Base-by-base conservation (phyloP, 2,888 invertebrate genomes). In the Molanna angustata region DNA sequence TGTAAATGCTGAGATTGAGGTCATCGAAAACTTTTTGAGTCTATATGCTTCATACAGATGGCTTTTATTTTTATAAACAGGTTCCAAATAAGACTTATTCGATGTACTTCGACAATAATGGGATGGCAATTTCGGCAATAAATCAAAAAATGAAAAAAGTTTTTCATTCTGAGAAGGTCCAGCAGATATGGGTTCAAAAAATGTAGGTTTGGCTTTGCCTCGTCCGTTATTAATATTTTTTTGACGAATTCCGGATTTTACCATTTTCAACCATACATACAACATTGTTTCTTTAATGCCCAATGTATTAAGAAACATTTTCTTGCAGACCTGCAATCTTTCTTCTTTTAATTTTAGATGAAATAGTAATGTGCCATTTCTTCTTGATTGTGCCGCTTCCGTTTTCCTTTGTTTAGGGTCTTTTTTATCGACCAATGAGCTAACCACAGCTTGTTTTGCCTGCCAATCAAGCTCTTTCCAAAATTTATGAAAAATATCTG, bases 301-400 rank as follows among this genome's bases (percentile, higher is more conserved):
- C 14, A 35, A n/a, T 7, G 35, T 35, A 35, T 35, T 35, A 13
- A 35, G 35, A 35, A 35, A 35, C 35, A 35, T 7, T 35, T 35
- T 35, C 35, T 35, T 35, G 14, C 35, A 35, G 13, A 35, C 35
- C 6, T 6, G 35, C 13, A 4, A 7, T 13, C 13, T 7, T 35
- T 35, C 35, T 7, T 35, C 35, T n/a, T 13, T 13, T 7, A 35
- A 35, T 35, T 35, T 35, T 35, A 35, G 13, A 13, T 35, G 6
- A 13, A 7, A 35, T 13, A 35, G 35, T 13, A 35, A 13, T 13
- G 9, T 35, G 13, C 14, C 13, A 35, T 35, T 35, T 13, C 35
- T 35, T 35, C 35, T 35, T 4, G 35, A 35, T 13, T 7, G 6
- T 7, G 6, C 4, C 4, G 4, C 13, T 4, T 13, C 4, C 13